phyloP scores from a whole-genome alignment of 2,888 invertebrate species.

The Bellardia bayeri region DNA sequence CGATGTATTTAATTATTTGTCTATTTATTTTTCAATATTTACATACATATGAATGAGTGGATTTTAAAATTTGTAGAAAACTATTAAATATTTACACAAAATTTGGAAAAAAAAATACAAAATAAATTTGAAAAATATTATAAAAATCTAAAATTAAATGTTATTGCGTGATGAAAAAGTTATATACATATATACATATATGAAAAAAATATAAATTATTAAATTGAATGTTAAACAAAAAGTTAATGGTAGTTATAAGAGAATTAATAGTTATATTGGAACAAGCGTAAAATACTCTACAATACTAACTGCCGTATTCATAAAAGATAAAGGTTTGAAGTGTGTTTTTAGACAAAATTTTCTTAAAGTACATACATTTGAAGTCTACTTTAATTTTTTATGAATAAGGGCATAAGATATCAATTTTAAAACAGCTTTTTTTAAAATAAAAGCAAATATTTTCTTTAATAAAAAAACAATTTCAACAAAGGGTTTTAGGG shows the following conservation, averaged over 20 bases:
- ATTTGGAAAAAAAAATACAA: neutral
- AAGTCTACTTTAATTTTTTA: too few species aligned
- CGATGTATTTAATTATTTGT: slow-evolving; percentile 17
- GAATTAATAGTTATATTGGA: slow-evolving; percentile 7
- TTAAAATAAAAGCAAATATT: neutral
- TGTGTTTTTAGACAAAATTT: too few species aligned
- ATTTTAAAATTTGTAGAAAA: slow-evolving; percentile 41
- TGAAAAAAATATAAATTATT: slow-evolving; percentile 28
- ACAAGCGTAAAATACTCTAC: neutral
- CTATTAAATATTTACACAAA: slow-evolving; percentile 45
- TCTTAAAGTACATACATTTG: too few species aligned
- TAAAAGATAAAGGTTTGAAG: too few species aligned
- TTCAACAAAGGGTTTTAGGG: too few species aligned
- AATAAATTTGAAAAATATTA: slow-evolving; percentile 1
- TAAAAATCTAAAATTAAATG: slow-evolving; percentile 22
- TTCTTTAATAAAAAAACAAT: too few species aligned
- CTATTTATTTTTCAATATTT: slow-evolving; percentile 8
- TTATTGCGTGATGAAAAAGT: slow-evolving; percentile 30
- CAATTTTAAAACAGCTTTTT: neutral
- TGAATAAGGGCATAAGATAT: too few species aligned
- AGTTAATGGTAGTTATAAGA: slow-evolving; percentile 54
- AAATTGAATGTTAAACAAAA: slow-evolving; percentile 59
- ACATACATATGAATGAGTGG: slow-evolving; percentile 30
- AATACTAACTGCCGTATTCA: too few species aligned
- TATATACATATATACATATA: neutral